Percentiles rank a stretch among this genome's conserved stretches.
These are phyloP conservation scores for Melieria omissa DNA, from an alignment of 2,888 invertebrate genomes.

Conservation along the genomic window DNA sequence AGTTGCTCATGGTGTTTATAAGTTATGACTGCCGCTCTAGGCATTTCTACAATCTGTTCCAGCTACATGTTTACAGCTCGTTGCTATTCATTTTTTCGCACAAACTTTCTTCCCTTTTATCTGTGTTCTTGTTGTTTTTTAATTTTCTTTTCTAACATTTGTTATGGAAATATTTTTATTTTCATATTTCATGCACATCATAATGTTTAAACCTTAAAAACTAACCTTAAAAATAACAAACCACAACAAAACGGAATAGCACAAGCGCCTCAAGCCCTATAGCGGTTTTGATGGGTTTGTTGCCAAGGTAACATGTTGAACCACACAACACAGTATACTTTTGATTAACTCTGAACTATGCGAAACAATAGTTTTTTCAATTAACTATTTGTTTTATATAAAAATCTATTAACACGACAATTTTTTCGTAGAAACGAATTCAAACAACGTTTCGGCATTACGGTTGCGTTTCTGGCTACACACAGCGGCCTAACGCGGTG, in stretches of 20 bases:
- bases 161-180: conserved; percentile 42
- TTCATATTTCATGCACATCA: conserved; percentile 51
- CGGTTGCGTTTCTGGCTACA: conserved; percentile 88
- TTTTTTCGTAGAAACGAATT: conserved; percentile 76
- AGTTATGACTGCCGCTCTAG: background rate
- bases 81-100: conserved; percentile 32
- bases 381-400: conserved; percentile 6
- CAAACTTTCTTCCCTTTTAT: conserved; percentile 45
- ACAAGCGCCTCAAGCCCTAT: conserved; percentile 84
- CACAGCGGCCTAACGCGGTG: conserved; percentile 91
- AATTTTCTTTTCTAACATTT: conserved; percentile 41
- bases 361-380: background rate
- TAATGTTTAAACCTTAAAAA: conserved; percentile 47
- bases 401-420: conserved; percentile 3
- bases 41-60: conserved; percentile 3
- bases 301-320: conserved; percentile 82
- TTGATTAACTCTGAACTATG: no score
- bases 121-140: conserved; percentile 54
- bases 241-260: conserved; percentile 69
- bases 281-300: conserved; percentile 91
- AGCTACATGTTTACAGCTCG: conserved; percentile 11
- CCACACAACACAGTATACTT: no score
- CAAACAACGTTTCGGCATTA: conserved; percentile 85
- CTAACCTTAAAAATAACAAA: conserved; percentile 42
- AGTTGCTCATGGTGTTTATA: no score